Evolutionary conservation across 2,888 invertebrate genomes (phyloP).

Genomic region (Cloeon dipterum): DNA sequence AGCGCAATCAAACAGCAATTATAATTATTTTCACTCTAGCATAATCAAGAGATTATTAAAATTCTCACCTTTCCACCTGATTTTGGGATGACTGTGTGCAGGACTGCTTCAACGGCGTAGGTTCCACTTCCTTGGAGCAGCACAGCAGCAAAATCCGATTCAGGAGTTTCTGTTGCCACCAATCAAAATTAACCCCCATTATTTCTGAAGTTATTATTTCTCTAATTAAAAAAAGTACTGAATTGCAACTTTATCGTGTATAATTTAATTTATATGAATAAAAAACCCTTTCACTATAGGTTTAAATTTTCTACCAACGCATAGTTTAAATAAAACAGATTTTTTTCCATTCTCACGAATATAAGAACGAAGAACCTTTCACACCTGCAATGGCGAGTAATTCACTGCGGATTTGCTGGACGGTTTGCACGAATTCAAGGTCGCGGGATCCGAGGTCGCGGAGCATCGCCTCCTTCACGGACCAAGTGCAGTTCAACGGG

Average conservation of each 20-base stretch:
- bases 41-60: no score
- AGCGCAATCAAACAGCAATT: no score
- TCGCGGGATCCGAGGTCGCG: constrained; percentile 20
- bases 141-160: constrained; percentile 18
- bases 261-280: no score
- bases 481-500: constrained; percentile 17
- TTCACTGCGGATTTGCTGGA: constrained; percentile 15
- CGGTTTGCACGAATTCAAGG: constrained; percentile 16
- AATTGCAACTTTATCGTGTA: background rate
- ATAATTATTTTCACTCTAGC: no score
- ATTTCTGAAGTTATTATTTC: background rate
- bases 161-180: no score
- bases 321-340: no score
- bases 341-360: no score
- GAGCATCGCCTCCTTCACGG: constrained; percentile 18
- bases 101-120: constrained; percentile 21
- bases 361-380: no score
- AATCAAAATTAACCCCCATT: background rate
- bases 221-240: background rate
- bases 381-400: constrained; percentile 18
- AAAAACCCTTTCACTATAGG: no score
- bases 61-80: constrained; percentile 16
- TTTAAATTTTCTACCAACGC: no score
- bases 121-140: constrained; percentile 24
- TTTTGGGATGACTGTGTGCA: constrained; percentile 17